These are phyloP conservation scores for Colaptes auratus DNA, from an alignment of 2,113 vertebrate genomes.

Conservation along the genomic window DNA sequence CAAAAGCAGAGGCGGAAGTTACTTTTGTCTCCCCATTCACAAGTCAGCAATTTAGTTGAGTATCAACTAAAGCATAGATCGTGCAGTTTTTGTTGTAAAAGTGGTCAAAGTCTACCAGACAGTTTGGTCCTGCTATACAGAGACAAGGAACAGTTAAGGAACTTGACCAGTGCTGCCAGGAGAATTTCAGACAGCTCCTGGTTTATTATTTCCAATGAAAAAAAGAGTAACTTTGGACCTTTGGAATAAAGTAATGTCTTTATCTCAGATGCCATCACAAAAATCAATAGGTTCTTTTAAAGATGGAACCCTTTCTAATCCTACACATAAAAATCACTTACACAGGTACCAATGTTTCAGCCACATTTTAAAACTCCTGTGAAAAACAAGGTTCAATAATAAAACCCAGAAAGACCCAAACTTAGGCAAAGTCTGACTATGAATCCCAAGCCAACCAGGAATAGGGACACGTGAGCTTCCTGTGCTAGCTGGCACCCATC, in stretches of 20 bases:
- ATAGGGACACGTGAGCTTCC: fast-evolving
- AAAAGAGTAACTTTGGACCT: background rate
- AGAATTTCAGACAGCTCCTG: background rate
- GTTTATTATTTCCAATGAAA: background rate
- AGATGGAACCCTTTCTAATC: background rate
- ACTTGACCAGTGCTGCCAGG: background rate
- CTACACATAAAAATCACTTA: background rate
- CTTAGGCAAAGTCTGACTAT: background rate
- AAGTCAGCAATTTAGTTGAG: background rate
- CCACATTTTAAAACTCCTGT: background rate
- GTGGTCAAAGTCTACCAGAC: background rate
- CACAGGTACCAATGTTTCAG: background rate
- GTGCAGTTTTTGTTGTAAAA: background rate
- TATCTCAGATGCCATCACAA: background rate
- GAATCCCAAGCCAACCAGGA: background rate
- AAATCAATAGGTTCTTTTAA: background rate
- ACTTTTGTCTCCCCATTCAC: background rate
- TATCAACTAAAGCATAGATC: background rate
- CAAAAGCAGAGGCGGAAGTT: background rate
- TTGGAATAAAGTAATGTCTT: background rate
- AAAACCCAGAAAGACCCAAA: background rate
- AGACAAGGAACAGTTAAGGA: background rate
- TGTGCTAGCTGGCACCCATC: background rate
- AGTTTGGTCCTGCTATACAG: background rate
- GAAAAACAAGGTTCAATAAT: background rate